Conservation (phyloP, 2,797 vertebrate genomes). For the Carapus acus region DNA sequence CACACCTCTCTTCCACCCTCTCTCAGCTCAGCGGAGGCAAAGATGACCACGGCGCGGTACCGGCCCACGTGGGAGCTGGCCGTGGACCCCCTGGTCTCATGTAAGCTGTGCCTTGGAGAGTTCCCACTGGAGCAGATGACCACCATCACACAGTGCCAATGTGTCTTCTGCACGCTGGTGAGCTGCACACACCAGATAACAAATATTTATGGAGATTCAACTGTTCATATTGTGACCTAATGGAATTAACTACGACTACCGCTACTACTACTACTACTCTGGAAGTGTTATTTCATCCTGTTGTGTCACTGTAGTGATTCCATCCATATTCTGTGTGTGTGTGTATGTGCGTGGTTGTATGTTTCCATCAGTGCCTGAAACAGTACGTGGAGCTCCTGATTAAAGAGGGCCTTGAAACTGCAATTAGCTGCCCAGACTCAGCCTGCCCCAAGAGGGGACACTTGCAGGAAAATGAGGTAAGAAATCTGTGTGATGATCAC, state of each 20-base stretch:
- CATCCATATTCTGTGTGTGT: slow-evolving; percentile 17
- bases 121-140: slow-evolving; percentile 97
- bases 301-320: slow-evolving; percentile 16
- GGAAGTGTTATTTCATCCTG: slow-evolving; percentile 4
- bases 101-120: slow-evolving; percentile 98
- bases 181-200: slow-evolving; percentile 60
- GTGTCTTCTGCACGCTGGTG: slow-evolving; percentile 98
- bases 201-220: no score
- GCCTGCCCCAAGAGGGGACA: slow-evolving; percentile 92
- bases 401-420: slow-evolving; percentile 95
- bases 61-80: slow-evolving; percentile 97
- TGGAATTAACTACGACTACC: no score
- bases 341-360: slow-evolving; percentile 17
- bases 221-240: no score
- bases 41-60: slow-evolving; percentile 94
- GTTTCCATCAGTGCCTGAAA: slow-evolving; percentile 87
- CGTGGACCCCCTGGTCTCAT: slow-evolving; percentile 93
- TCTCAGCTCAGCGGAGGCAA: slow-evolving; percentile 61
- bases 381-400: slow-evolving; percentile 98
- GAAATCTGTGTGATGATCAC: neutral
- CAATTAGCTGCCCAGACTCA: slow-evolving; percentile 96
- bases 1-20: slow-evolving; percentile 1
- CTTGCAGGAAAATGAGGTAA: slow-evolving; percentile 93
- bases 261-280: no score
- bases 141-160: slow-evolving; percentile 96